Conservation (phyloP, 2,888 invertebrate genomes). For the Choristoneura rosaceana region DNA sequence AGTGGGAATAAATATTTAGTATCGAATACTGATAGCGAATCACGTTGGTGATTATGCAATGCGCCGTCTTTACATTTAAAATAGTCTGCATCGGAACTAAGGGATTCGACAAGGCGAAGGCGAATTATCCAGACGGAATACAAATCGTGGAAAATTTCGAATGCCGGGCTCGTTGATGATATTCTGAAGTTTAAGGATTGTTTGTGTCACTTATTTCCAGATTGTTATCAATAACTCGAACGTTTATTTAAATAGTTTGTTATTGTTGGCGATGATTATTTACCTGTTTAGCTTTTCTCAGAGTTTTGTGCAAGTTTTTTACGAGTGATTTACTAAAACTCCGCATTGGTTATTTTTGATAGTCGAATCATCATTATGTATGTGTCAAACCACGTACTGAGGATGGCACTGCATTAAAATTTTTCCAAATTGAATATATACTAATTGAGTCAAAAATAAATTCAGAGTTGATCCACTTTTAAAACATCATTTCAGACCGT, state of each 20-base stretch:
- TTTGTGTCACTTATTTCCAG: constrained; percentile 47
- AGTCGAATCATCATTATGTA: neutral
- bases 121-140: constrained; percentile 81
- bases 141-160: constrained; percentile 81
- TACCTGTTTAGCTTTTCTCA: neutral
- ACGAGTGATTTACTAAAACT: neutral
- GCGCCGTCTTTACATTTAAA: constrained; percentile 81
- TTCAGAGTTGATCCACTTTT: too few species aligned
- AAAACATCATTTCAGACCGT: neutral
- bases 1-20: constrained; percentile 78
- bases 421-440: too few species aligned
- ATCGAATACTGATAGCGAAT: constrained; percentile 79
- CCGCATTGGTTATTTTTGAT: neutral
- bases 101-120: constrained; percentile 67
- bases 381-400: too few species aligned
- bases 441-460: too few species aligned
- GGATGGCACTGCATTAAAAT: too few species aligned
- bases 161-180: constrained; percentile 67
- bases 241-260: constrained; percentile 23
- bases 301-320: neutral
- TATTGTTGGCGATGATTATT: neutral
- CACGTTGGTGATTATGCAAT: constrained; percentile 83
- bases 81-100: constrained; percentile 80
- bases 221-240: constrained; percentile 39
- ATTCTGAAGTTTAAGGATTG: constrained; percentile 58